Conservation (phyloP, 2,888 invertebrate species). For the Polyommatus icarus region DNA sequence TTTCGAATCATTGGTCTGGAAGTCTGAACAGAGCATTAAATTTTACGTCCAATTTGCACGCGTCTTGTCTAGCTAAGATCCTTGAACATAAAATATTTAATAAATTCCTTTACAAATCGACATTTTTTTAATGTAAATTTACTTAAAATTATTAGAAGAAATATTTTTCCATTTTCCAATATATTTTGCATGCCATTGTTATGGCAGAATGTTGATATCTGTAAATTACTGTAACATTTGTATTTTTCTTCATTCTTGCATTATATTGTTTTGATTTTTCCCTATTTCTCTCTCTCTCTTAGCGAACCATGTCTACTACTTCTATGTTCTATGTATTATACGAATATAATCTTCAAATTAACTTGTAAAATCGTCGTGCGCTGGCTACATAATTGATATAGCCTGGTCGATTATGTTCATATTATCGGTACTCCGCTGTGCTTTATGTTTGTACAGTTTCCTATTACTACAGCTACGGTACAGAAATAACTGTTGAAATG, state of each 20-base stretch:
- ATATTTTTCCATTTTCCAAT: too few relatives aligned
- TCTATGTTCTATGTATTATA: slow-evolving; percentile 27
- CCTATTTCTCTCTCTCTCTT: too few relatives aligned
- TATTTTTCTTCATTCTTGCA: too few relatives aligned
- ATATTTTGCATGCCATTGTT: too few relatives aligned
- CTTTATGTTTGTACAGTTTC: slow-evolving; percentile 24
- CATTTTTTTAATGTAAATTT: too few relatives aligned
- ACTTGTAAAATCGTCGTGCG: slow-evolving; percentile 37
- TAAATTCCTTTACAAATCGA: neutral
- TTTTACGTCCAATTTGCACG: neutral
- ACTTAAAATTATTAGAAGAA: too few relatives aligned
- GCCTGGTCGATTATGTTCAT: slow-evolving; percentile 31
- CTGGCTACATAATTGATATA: slow-evolving; percentile 37
- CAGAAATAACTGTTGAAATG: neutral
- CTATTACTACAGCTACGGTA: neutral
- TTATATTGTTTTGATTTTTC: too few relatives aligned
- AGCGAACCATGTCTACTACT: neutral
- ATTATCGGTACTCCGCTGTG: neutral
- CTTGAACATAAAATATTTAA: neutral
- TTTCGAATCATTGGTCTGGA: neutral
- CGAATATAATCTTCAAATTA: slow-evolving; percentile 38
- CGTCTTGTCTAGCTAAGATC: neutral
- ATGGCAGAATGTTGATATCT: too few relatives aligned
- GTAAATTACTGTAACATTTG: too few relatives aligned
- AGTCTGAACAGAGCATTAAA: neutral